Evolutionary conservation across 2,888 invertebrate species (phyloP).

Genomic region (Timandra comae): DNA sequence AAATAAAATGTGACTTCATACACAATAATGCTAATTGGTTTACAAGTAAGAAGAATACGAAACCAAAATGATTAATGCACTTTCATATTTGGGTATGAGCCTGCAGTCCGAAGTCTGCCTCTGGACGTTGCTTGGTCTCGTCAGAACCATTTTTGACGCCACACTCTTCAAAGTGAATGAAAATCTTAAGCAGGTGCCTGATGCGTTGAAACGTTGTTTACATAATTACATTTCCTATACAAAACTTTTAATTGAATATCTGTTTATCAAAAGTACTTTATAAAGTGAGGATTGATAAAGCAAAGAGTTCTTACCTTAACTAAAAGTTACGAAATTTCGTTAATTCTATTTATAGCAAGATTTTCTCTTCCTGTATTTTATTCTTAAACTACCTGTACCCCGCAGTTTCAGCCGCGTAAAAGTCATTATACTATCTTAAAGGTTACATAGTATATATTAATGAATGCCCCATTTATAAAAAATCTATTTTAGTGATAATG

Average conservation of each 20-base stretch:
- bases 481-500: too few species aligned
- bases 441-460: too few species aligned
- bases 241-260: background rate
- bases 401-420: too few species aligned
- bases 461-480: too few species aligned
- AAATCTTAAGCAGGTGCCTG: slow-evolving; percentile 68
- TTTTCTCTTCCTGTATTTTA: too few species aligned
- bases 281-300: background rate
- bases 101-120: slow-evolving; percentile 70
- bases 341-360: background rate
- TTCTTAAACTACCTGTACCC: too few species aligned
- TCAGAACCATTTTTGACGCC: slow-evolving; percentile 71
- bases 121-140: slow-evolving; percentile 69
- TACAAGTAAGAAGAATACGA: background rate
- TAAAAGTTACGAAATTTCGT: background rate
- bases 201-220: slow-evolving; percentile 20
- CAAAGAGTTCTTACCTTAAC: background rate
- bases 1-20: too few species aligned
- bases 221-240: too few species aligned
- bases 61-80: slow-evolving; percentile 50
- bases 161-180: slow-evolving; percentile 73
- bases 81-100: slow-evolving; percentile 65
- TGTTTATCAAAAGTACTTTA: too few species aligned
- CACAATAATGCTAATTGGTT: too few species aligned
- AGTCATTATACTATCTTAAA: too few species aligned